Conservation (phyloP, 1,140 invertebrate genomes). For the Ceratoteleas bidentatus region DNA sequence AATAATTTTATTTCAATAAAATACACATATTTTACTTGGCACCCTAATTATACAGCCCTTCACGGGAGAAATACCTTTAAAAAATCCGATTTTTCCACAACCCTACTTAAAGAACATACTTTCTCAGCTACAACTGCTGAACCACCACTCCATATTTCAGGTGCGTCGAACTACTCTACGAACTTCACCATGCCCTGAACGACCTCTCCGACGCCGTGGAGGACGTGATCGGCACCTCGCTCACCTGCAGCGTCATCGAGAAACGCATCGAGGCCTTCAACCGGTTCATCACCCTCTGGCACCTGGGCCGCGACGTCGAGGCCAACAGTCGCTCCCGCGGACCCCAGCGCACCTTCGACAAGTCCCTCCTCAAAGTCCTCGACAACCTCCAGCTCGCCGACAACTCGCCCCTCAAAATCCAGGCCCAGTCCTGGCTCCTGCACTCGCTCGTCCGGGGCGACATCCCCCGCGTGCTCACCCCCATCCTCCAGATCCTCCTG, state of each 20-base stretch:
- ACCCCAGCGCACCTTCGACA: slow-evolving; percentile 80
- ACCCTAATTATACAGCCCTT: no score
- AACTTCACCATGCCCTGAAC: slow-evolving; percentile 88
- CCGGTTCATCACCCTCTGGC: slow-evolving; percentile 90
- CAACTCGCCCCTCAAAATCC: slow-evolving; percentile 86
- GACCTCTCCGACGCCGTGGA: slow-evolving; percentile 87
- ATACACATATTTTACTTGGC: no score
- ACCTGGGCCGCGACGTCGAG: slow-evolving; percentile 87
- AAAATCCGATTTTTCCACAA: no score
- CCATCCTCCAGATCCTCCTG: slow-evolving; percentile 89
- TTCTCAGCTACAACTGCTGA: no score
- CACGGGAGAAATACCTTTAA: no score
- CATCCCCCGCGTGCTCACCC: slow-evolving; percentile 89
- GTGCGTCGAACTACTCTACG: slow-evolving; percentile 87
- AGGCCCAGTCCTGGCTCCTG: slow-evolving; percentile 88
- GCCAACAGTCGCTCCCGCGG: slow-evolving; percentile 78
- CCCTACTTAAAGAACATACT: no score
- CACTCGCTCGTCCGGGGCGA: slow-evolving; percentile 89
- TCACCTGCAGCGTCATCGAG: slow-evolving; percentile 80
- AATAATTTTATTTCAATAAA: no score
- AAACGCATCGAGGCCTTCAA: slow-evolving; percentile 86
- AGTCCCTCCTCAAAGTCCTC: slow-evolving; percentile 88
- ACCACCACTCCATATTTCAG: no score
- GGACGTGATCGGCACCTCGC: slow-evolving; percentile 84
- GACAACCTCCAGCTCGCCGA: slow-evolving; percentile 88